A percentile compares a stretch with the other conserved stretches of the same genome.
Conservation (phyloP, 2,888 invertebrate genomes). For the Ectobius pallidus region DNA sequence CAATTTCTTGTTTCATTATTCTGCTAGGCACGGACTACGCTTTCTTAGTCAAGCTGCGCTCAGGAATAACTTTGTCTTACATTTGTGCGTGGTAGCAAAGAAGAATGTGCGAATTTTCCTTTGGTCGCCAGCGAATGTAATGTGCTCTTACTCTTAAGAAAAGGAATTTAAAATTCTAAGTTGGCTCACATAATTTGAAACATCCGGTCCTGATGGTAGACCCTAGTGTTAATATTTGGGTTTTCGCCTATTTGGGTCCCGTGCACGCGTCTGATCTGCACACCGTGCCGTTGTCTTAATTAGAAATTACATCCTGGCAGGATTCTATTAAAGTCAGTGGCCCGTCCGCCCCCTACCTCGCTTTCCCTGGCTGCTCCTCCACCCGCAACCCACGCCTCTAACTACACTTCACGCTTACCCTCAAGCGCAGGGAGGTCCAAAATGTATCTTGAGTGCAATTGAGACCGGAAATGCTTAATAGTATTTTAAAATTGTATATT, state of each 20-base stretch:
- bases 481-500: no score
- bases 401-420: background rate
- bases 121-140: background rate
- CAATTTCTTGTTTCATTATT: no score
- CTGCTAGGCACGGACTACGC: no score
- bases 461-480: no score
- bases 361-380: background rate
- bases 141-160: background rate
- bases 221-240: constrained; percentile 26
- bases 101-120: no score
- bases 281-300: constrained; percentile 45
- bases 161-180: background rate
- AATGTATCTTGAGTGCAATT: no score
- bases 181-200: background rate
- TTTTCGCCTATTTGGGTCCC: background rate
- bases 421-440: background rate
- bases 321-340: constrained; percentile 49
- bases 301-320: constrained; percentile 49
- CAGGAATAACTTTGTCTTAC: no score
- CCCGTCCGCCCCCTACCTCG: constrained; percentile 42
- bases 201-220: background rate
- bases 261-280: constrained; percentile 16
- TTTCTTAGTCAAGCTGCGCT: no score
- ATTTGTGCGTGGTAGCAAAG: no score
- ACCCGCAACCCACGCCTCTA: background rate